Evolutionary conservation across 1,140 invertebrate species (phyloP).

Genomic region (Scaptomyza montana): DNA sequence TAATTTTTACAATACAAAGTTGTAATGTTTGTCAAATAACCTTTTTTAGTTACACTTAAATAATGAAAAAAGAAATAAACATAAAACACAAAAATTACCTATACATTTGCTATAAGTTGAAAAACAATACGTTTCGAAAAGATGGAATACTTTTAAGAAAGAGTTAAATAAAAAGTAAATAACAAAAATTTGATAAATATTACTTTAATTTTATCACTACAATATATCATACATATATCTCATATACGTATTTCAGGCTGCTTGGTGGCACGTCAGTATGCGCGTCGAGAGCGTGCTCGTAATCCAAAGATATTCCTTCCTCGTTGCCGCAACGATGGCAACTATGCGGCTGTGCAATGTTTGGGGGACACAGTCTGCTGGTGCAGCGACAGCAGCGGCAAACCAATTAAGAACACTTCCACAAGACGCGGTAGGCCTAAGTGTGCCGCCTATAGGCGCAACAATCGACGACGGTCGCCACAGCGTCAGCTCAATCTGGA

Average conservation of each 20-base stretch:
- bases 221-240: background rate
- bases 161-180: too few species aligned
- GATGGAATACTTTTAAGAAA: too few species aligned
- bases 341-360: slow-evolving; percentile 93
- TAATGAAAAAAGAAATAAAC: too few species aligned
- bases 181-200: too few species aligned
- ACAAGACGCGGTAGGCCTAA: slow-evolving; percentile 87
- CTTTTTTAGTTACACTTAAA: too few species aligned
- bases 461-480: slow-evolving; percentile 83
- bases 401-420: slow-evolving; percentile 90
- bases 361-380: slow-evolving; percentile 88
- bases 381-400: slow-evolving; percentile 92
- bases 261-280: slow-evolving; percentile 73
- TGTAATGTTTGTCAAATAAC: too few species aligned
- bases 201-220: background rate
- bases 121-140: too few species aligned
- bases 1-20: too few species aligned
- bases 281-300: slow-evolving; percentile 63
- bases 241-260: slow-evolving; percentile 57
- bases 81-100: too few species aligned
- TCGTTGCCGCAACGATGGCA: slow-evolving; percentile 91
- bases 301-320: slow-evolving; percentile 86
- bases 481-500: slow-evolving; percentile 49
- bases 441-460: slow-evolving; percentile 85
- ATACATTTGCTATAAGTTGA: too few species aligned